Base-by-base conservation (phyloP, 2,113 vertebrate species). In the Corythaeola cristata region DNA sequence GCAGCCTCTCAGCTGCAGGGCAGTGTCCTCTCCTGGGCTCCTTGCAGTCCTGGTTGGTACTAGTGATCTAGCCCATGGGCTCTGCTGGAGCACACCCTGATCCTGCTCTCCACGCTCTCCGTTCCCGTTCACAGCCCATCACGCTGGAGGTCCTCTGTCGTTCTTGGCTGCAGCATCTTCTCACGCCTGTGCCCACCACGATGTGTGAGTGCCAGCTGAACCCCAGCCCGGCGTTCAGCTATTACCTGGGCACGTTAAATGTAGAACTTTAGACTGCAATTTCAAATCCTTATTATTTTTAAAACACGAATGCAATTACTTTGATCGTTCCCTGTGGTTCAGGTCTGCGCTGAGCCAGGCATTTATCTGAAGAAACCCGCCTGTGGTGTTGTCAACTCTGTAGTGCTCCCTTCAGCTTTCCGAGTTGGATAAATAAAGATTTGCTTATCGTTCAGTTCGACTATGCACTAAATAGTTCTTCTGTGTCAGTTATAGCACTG, bases 171-270 rank as follows among this genome's bases (percentile, higher is more conserved):
- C 59, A 69, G 45, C 55, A 68, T 56, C 81, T 50, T 15, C 64
- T 56, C 28, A 4, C 0, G 1, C 49, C 19, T 3, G 7, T 28
- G 62, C 32, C 18, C 41, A 4, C 4, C 33, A 6, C 50, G 5
- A 45, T 5, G 4, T 55, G 52, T 6, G 8, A 52, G 37, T 39
- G 60, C 44, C 90, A 24, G 0, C 52, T 11, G 49, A 77, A 56
- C 50, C 24, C 60, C 52, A 53, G 58, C 28, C 44, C 39, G 53
- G 59, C 3, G 1, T 60, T 72, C 63, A 37, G 12, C 50, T 41
- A 1, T 33, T 74, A 45, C 56, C 22, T 39, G 5, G 13, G 39
- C 23, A 0, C 35, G 24, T 53, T 55, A 28, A 53, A 35, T 32
- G 18, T 30, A 16, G 16, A 60, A 19, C n/a, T 21, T 71, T 18